phyloP scores from a whole-genome alignment of 2,797 vertebrate genomes.

The Cottoperca gobio region DNA sequence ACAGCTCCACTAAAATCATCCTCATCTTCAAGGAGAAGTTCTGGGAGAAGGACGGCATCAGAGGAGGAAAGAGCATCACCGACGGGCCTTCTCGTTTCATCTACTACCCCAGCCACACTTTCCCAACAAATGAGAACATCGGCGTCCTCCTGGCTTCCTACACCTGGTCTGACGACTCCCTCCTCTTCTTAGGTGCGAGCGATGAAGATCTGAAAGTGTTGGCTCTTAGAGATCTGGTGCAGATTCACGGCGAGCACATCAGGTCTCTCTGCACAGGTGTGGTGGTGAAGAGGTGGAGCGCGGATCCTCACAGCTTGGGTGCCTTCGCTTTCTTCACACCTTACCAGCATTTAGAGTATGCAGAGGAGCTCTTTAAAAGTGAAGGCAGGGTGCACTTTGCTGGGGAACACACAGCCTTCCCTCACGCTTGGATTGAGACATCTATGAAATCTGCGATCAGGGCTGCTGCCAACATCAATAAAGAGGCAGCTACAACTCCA shows the following conservation, averaged over 20 bases:
- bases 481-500: not conserved
- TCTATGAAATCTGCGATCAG: constrained; percentile 85
- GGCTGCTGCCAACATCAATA: constrained; percentile 74
- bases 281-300: constrained; percentile 81
- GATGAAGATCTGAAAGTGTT: constrained; percentile 65
- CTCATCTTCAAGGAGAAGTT: constrained; percentile 58
- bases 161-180: constrained; percentile 65
- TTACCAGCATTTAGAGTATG: constrained; percentile 74
- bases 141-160: constrained; percentile 67
- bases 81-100: constrained; percentile 36
- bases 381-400: constrained; percentile 84
- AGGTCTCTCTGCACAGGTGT: constrained; percentile 73
- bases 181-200: constrained; percentile 25
- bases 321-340: constrained; percentile 81
- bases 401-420: constrained; percentile 82
- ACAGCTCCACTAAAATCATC: constrained; percentile 65
- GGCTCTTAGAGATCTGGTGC: constrained; percentile 72
- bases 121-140: not conserved
- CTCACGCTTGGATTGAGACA: constrained; percentile 87
- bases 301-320: constrained; percentile 76
- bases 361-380: constrained; percentile 61
- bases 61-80: constrained; percentile 66
- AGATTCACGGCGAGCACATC: constrained; percentile 75
- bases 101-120: constrained; percentile 69
- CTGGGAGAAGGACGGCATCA: constrained; percentile 49